These are phyloP conservation scores for Drosophila albomicans DNA, from an alignment of 1,140 invertebrate species.

Conservation along the genomic window DNA sequence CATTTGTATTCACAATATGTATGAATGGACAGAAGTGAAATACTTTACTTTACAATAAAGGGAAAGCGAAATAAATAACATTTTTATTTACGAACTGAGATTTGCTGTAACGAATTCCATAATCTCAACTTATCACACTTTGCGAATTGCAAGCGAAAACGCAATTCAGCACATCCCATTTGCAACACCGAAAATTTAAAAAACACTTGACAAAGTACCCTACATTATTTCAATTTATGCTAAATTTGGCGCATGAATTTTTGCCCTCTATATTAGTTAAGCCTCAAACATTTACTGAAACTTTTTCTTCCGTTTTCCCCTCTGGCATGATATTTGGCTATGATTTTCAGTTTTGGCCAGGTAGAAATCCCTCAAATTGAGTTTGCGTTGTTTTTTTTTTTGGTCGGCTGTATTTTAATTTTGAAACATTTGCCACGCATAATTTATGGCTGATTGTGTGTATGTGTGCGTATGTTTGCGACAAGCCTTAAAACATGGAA, in stretches of 20 bases:
- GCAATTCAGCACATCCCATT: neutral
- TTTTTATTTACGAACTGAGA: no score
- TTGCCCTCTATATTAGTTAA: neutral
- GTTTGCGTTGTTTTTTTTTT: neutral
- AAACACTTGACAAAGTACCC: neutral
- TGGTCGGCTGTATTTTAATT: slow-evolving; percentile 25
- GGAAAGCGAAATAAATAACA: no score
- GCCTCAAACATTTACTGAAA: neutral
- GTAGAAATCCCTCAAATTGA: slow-evolving; percentile 6
- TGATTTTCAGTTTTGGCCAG: slow-evolving; percentile 1
- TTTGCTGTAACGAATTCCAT: neutral
- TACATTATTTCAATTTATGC: slow-evolving; percentile 9
- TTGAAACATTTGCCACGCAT: slow-evolving; percentile 38
- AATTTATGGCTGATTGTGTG: slow-evolving; percentile 48
- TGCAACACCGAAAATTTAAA: neutral
- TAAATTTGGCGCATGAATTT: slow-evolving; percentile 14
- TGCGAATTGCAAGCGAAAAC: neutral
- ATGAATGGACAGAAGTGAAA: no score
- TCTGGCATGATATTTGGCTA: slow-evolving; percentile 39
- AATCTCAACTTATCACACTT: neutral
- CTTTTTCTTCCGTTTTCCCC: neutral
- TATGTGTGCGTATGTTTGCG: slow-evolving; percentile 20
- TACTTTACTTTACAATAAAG: no score
- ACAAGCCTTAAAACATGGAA: slow-evolving; percentile 36
- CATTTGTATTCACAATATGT: no score